These are phyloP conservation scores for Notospermus geniculatus DNA, from an alignment of 1,140 invertebrate genomes.

Conservation along the genomic window DNA sequence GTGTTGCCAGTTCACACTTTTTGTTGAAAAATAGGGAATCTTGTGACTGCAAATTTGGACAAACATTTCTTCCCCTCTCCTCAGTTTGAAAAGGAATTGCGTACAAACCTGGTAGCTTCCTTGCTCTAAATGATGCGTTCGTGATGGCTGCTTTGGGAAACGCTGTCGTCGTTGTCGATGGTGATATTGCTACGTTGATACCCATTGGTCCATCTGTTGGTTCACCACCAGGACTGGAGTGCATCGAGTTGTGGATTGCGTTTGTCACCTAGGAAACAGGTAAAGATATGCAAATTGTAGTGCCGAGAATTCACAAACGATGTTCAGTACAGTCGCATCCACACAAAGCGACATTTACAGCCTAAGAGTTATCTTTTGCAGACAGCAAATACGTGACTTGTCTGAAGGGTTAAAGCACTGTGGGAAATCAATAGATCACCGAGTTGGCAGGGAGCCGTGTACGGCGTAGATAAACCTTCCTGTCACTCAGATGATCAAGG, in stretches of 20 bases:
- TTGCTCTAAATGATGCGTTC: conserved; percentile 93
- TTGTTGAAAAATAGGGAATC: background rate
- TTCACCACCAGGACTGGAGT: conserved; percentile 65
- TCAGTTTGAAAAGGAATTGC: conserved; percentile 1
- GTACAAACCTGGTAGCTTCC: conserved; percentile 77
- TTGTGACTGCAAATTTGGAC: background rate
- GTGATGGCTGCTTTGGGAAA: conserved; percentile 86
- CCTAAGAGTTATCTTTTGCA: no score
- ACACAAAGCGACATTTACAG: no score
- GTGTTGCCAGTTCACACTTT: background rate
- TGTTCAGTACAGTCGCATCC: no score
- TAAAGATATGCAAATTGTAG: conserved; percentile 8
- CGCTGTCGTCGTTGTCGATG: conserved; percentile 63
- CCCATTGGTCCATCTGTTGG: conserved; percentile 75
- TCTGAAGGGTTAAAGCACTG: no score
- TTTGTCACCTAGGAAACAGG: conserved; percentile 65
- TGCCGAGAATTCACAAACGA: no score
- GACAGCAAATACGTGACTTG: no score
- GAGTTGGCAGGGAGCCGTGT: no score
- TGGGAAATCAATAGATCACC: no score
- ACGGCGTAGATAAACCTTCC: no score
- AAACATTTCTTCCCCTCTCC: conserved; percentile 14
- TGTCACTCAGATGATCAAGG: background rate
- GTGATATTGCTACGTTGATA: conserved; percentile 74
- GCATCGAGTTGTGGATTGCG: conserved; percentile 82